These are phyloP conservation scores for Caprella mutica DNA, from an alignment of 2,888 invertebrate genomes.

Conservation along the genomic window DNA sequence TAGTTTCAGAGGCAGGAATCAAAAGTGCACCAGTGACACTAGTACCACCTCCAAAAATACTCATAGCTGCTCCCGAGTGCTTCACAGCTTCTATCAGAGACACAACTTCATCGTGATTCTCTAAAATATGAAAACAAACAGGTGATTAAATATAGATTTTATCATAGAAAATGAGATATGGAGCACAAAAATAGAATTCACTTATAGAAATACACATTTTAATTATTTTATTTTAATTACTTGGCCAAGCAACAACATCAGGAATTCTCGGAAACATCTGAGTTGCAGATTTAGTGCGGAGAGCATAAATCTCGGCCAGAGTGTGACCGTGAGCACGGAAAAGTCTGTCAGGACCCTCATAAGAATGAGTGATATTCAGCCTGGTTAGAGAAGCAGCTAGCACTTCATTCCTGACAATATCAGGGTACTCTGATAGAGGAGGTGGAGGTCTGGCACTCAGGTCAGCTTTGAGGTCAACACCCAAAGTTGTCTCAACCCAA, in stretches of 20 bases:
- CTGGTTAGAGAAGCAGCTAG: constrained; percentile 51
- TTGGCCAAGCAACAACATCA: constrained; percentile 88
- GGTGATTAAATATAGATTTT: neutral
- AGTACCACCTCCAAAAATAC: constrained; percentile 91
- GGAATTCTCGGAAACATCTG: constrained; percentile 70
- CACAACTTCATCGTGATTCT: constrained; percentile 69
- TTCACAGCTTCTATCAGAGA: constrained; percentile 64
- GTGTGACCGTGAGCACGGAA: constrained; percentile 88
- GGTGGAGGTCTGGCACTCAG: constrained; percentile 48
- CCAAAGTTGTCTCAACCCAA: constrained; percentile 65
- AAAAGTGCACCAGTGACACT: constrained; percentile 78
- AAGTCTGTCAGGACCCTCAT: constrained; percentile 69
- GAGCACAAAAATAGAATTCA: neutral
- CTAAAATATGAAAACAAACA: constrained; percentile 36
- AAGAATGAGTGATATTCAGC: constrained; percentile 51
- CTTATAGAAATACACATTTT: neutral
- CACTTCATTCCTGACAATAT: constrained; percentile 46
- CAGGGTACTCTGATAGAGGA: constrained; percentile 51
- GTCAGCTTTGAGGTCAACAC: constrained; percentile 49
- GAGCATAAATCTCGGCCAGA: constrained; percentile 68
- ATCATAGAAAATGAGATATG: neutral
- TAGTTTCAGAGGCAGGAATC: constrained; percentile 64
- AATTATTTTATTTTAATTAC: constrained; percentile 40
- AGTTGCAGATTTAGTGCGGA: constrained; percentile 46
- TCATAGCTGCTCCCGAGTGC: constrained; percentile 62